Base-by-base conservation (phyloP, 2,888 invertebrate genomes). In the Meiosimyza platycephala region DNA sequence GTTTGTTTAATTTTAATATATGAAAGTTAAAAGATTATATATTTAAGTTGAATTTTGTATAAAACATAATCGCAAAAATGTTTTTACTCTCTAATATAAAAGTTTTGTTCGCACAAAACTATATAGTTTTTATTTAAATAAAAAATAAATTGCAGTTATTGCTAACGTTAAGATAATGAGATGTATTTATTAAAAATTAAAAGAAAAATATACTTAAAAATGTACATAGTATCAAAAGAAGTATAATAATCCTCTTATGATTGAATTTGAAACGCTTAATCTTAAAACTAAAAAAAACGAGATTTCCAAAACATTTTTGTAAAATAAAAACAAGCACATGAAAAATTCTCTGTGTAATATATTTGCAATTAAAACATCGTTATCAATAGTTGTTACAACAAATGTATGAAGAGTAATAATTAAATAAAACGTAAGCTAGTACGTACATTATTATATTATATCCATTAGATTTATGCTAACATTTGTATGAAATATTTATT, bases 381-480 rank as follows among this genome's bases (percentile, higher is more conserved):
- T 40, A 40, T 28, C 9, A 40, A 40, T 40, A 40, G 40, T 40
- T 7, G 40, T 4, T 40, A 40, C 40, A 40, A 40, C 40, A 40
- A 40, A 54, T 15, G 15, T n/a, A 54, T 54, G 54, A 40, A 40
- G 54, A 54, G 54, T 54, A 54, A 54, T 33, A 60, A 33, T 60
- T 60, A 60, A 60, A 60, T 59, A 59, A 59, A 15, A 18, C 15
- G 55, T 55, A 55, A 12, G 55, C 16, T 55, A 70, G 55, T 72
- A 65, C 59, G 75, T 70, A 73, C 69, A 60, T 72, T 71, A 73
- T 73, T 75, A 73, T 55, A 22, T 22, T 22, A 71, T 69, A 72
- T 51, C 54, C 69, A 69, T 73, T 72, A 71, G 69, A 67, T 72
- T 74, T 74, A 64, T 64, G 50, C 51, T 64, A 22, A 64, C 18